Evolutionary conservation across 2,888 invertebrate genomes (phyloP), one percentile per base, ranked within the genome.

Genomic region (Lampropteryx suffumata): DNA sequence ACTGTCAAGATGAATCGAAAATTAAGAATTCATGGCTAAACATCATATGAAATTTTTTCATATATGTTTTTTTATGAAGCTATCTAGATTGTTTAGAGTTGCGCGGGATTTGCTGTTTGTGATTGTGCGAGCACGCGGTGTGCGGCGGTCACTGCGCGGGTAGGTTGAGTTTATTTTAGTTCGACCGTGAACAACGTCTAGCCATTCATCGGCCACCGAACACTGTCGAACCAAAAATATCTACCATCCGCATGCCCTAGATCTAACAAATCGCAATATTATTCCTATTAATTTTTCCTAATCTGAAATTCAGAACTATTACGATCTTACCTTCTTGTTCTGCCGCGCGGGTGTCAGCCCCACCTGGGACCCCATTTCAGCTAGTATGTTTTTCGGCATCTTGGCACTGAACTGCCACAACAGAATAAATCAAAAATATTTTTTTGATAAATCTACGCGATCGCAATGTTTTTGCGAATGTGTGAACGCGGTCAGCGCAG

Each of bases 351-450:
- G 80, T 14, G 89, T 89, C 52, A 89, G 75, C 57, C 87, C 88
- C 79, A 88, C 89, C 64, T 88, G 89, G 75, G 89, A 89, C 70
- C 89, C 89, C 89, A 89, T 86, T 68, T 89, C 89, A 27, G 86
- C 87, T 65, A 88, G 71, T 43, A 89, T 85, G 62, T 88, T 87
- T 67, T 85, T 87, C 73, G 89, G 82, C 89, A 89, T 89, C 58
- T 76, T 85, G 76, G 56, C 83, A 82, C 81, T 69, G 59, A 65
- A 64, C 59, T 60, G 64, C 69, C 50, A 64, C 71, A 65, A n/a
- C n/a, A n/a, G n/a, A 44, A 41, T 36, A 35, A 36, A 11, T 46
- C 57, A 39, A 50, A 35, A 40, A 53, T 57, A 55, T 62, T 55
- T 63, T 56, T 64, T 52, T 17, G 17, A 3, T 17, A 43, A 61